phyloP scores from a whole-genome alignment of 2,113 vertebrate genomes.

The Cyanocitta stelleri region DNA sequence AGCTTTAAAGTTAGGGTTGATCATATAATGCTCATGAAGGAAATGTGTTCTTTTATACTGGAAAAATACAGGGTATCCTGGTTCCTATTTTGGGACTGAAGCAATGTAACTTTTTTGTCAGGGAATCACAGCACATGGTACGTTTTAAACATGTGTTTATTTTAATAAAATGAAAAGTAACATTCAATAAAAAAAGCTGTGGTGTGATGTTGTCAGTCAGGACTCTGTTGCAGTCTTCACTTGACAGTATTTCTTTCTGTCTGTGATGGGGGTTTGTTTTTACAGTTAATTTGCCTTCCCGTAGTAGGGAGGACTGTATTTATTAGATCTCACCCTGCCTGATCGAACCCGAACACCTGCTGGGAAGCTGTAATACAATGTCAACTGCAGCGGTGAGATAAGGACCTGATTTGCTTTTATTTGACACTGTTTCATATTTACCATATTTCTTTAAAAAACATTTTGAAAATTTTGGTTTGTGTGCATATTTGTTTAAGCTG shows the following conservation, averaged over 20 bases:
- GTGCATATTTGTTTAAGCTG: slow-evolving; percentile 7
- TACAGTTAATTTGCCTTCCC: slow-evolving; percentile 27
- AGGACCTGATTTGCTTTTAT: slow-evolving; percentile 22
- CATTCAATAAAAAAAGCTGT: background rate
- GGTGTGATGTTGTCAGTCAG: background rate
- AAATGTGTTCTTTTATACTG: background rate
- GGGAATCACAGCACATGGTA: background rate
- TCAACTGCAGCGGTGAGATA: background rate
- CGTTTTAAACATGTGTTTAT: slow-evolving; percentile 11
- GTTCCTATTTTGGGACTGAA: slow-evolving; percentile 4
- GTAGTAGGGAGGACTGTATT: background rate
- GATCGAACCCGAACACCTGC: slow-evolving; percentile 25
- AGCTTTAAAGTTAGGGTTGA: background rate
- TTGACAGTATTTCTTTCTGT: background rate
- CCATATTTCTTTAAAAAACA: background rate
- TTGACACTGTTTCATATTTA: slow-evolving; percentile 38
- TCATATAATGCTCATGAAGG: background rate
- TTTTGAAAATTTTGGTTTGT: background rate
- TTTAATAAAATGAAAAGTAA: background rate
- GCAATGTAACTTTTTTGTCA: background rate
- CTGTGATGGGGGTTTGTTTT: slow-evolving; percentile 6
- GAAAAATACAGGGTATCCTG: background rate
- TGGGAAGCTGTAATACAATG: background rate
- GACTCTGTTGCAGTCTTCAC: background rate
- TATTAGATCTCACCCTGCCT: background rate